phyloP scores from a whole-genome alignment of 64 coral and sea anemone genomes.

The Montipora foliosa region DNA sequence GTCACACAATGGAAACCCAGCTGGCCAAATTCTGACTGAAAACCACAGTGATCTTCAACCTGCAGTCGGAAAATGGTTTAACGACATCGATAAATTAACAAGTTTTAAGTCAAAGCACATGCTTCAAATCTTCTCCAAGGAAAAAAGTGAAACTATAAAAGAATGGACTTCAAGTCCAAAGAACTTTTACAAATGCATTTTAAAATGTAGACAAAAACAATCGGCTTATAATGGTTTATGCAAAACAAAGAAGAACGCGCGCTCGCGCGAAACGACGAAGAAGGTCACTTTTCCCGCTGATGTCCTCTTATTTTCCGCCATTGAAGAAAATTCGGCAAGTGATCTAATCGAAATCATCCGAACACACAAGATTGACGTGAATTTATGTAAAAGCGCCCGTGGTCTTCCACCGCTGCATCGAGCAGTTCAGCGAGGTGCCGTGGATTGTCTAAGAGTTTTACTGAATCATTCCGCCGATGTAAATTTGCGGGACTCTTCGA shows the following conservation, averaged over 20 bases:
- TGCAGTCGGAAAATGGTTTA: conserved; percentile 39
- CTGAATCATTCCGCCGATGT: conserved; percentile 58
- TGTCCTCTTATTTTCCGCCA: conserved; percentile 60
- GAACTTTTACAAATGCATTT: conserved; percentile 78
- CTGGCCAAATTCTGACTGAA: not conserved
- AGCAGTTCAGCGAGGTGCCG: conserved; percentile 62
- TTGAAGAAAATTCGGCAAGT: conserved; percentile 54
- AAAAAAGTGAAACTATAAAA: not conserved
- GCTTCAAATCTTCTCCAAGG: conserved; percentile 17
- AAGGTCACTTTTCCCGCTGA: conserved; percentile 61
- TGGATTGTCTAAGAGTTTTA: conserved; percentile 45
- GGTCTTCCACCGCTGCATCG: conserved; percentile 60
- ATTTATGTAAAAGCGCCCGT: conserved; percentile 25
- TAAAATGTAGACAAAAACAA: conserved; percentile 49
- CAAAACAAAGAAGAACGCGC: not conserved
- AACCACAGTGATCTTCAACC: not conserved
- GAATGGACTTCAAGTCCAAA: conserved; percentile 60
- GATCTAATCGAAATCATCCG: conserved; percentile 59
- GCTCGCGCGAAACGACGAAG: conserved; percentile 4
- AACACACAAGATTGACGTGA: conserved; percentile 55
- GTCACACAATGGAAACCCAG: conserved; percentile 16
- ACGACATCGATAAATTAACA: conserved; percentile 68
- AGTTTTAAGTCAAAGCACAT: conserved; percentile 54
- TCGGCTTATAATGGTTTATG: not conserved
- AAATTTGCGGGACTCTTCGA: conserved; percentile 26